Evolutionary conservation across 2,797 vertebrate species (phyloP).

Genomic region (Tragopan temminckii): DNA sequence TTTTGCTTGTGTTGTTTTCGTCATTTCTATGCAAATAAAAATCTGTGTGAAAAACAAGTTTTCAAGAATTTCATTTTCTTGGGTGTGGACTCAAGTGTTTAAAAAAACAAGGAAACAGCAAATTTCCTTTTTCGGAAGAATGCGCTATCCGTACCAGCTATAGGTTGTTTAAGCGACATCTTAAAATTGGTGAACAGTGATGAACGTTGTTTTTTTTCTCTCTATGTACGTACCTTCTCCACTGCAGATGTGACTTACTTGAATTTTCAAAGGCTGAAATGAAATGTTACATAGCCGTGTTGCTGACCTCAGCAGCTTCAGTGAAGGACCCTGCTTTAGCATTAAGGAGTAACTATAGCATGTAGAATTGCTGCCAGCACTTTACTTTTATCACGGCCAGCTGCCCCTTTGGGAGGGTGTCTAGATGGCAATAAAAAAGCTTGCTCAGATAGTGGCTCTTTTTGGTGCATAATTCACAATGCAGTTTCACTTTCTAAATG

Average conservation of each 20-base stretch:
- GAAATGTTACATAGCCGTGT: background rate
- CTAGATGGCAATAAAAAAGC: background rate
- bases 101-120: constrained; percentile 40
- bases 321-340: background rate
- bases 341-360: background rate
- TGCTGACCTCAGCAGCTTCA: background rate
- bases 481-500: constrained; percentile 28
- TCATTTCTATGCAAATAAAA: constrained; percentile 2
- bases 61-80: constrained; percentile 49
- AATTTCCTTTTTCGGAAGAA: constrained; percentile 56
- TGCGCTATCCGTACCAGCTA: background rate
- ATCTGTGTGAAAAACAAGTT: background rate
- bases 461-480: background rate
- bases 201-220: background rate
- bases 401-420: background rate
- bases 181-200: background rate
- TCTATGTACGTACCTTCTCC: background rate
- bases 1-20: background rate
- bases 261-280: background rate
- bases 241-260: background rate
- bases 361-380: background rate
- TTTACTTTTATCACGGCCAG: background rate
- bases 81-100: constrained; percentile 29
- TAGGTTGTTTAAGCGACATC: background rate
- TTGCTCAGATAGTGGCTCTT: background rate